Base-by-base conservation (phyloP, 2,797 vertebrate species). In the Myiotriccus ornatus region DNA sequence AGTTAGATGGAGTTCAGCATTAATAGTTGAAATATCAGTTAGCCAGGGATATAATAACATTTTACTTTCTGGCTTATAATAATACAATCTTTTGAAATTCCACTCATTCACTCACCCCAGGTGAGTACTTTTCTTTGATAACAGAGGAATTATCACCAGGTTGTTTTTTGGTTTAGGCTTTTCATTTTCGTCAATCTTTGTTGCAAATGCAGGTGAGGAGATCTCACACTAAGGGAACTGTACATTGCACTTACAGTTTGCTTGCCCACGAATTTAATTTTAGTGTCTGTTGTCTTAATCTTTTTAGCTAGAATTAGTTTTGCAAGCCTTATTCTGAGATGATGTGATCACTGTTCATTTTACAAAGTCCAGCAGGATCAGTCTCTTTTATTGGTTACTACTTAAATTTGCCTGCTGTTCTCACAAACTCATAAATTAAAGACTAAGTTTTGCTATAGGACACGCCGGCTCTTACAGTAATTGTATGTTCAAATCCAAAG, bases 1-100 rank as follows among this genome's bases (percentile, higher is more conserved):
- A 70, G 63, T 89, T 95, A 84, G 89, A 84, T 90, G 52, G 76
- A 90, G 85, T 91, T 97, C 63, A 69, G 69, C 55, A 46, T 84
- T 94, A 86, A 67, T 27, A 90, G 82, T 22, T 85, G 80, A 91
- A 92, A 56, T 86, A 87, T 46, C 79, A 88, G 82, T 93, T 89
- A 94, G 46, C 64, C 80, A 87, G 43, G 46, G 44, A 20, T 81
- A 35, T 68, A 78, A 90, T 24, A 95, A 60, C 64, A 73, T 75
- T 94, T 85, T 49, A 34, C 57, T 39, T 91, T 91, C 67, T 82
- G 44, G 5, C 34, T 94, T 90, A 22, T 46, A 78, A 47, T 79
- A 81, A 69, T 37, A 50, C 20, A 14, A 18, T 56, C 41, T 89
- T 94, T 70, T 60, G 68, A 79, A 85, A 64, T 74, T 60, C 44